Percentiles rank a stretch among this genome's conserved stretches.
Evolutionary conservation across 2,797 vertebrate genomes (phyloP).

Genomic region (Gobionotothen gibberifrons): DNA sequence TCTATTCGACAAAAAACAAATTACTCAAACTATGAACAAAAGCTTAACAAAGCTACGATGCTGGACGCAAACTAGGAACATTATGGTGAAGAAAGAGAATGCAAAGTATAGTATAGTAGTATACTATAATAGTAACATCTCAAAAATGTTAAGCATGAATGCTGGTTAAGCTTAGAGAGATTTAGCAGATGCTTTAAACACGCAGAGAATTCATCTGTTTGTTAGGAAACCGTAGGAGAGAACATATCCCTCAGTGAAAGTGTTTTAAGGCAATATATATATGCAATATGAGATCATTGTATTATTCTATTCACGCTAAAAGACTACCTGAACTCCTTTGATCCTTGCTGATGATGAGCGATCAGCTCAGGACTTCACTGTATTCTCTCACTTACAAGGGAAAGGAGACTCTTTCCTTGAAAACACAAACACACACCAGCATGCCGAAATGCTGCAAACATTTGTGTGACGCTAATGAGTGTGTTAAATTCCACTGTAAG

Average conservation of each 20-base stretch:
- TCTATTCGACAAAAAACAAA: conserved; percentile 3
- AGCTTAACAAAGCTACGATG: neutral
- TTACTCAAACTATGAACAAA: conserved; percentile 19
- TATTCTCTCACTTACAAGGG: conserved; percentile 5
- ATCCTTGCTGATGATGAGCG: conserved; percentile 5
- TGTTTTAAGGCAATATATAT: neutral
- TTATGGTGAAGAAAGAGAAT: neutral
- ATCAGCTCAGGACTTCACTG: neutral
- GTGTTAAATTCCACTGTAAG: conserved; percentile 63
- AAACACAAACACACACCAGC: conserved; percentile 12
- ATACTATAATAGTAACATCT: no score
- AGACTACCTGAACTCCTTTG: neutral
- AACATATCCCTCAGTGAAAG: neutral
- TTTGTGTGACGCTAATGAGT: conserved; percentile 63
- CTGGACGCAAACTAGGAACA: conserved; percentile 15
- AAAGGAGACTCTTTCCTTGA: conserved; percentile 27
- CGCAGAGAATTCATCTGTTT: neutral
- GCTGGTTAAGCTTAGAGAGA: neutral
- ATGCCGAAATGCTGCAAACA: conserved; percentile 42
- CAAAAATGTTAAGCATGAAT: neutral
- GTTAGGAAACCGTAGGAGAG: neutral
- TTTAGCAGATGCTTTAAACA: neutral
- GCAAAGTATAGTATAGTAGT: no score
- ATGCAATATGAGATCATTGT: neutral
- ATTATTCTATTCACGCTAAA: neutral